Conservation (phyloP, 1,140 invertebrate species). For the Holotrichia oblita region DNA sequence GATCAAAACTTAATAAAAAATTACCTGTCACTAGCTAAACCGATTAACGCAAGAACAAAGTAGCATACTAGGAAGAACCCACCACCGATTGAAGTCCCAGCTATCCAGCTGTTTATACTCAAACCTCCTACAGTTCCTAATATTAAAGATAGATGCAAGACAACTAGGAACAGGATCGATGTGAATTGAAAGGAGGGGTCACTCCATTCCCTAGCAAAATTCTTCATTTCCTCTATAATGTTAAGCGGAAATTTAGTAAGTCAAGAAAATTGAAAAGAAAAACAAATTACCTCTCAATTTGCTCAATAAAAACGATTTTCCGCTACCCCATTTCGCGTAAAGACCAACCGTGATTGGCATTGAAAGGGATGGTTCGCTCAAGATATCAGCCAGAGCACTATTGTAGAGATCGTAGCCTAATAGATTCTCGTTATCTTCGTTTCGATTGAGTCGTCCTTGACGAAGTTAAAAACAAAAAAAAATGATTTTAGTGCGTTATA, state of each 20-base stretch:
- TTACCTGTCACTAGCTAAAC: slow-evolving; percentile 72
- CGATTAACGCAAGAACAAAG: slow-evolving; percentile 71
- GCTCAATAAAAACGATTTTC: slow-evolving; percentile 94
- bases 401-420: slow-evolving; percentile 98
- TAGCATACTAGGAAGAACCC: slow-evolving; percentile 70
- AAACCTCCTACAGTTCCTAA: slow-evolving; percentile 79
- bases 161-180: slow-evolving; percentile 76
- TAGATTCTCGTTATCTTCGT: slow-evolving; percentile 97
- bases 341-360: slow-evolving; percentile 97
- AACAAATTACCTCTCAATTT: slow-evolving; percentile 93
- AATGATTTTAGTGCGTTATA: too few species aligned
- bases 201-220: slow-evolving; percentile 92
- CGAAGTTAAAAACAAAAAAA: slow-evolving; percentile 47
- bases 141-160: slow-evolving; percentile 78
- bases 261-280: background rate
- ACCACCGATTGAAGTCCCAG: slow-evolving; percentile 68
- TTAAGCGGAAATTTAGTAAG: slow-evolving; percentile 42
- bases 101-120: slow-evolving; percentile 69
- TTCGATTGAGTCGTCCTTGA: slow-evolving; percentile 89
- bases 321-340: slow-evolving; percentile 98
- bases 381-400: slow-evolving; percentile 94
- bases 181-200: slow-evolving; percentile 84
- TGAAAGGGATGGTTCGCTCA: slow-evolving; percentile 94
- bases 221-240: slow-evolving; percentile 94
- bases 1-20: slow-evolving; percentile 48